A percentile compares a stretch with the other conserved stretches of the same genome.
Conservation (phyloP, 2,113 vertebrate genomes). For the Nicator chloris region DNA sequence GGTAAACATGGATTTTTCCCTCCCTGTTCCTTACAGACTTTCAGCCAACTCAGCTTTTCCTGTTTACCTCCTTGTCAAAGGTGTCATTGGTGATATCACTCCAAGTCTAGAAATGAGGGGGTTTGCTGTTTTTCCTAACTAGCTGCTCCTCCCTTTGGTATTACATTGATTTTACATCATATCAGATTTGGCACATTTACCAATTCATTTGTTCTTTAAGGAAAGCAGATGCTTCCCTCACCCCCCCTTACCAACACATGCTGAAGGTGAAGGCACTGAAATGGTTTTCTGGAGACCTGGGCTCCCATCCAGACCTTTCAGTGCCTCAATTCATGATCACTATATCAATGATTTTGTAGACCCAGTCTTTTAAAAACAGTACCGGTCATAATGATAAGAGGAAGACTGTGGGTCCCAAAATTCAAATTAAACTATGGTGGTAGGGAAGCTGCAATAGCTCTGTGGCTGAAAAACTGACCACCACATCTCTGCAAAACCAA, state of each 20-base stretch:
- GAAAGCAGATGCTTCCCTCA: not conserved
- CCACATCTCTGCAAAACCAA: not conserved
- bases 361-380: not conserved
- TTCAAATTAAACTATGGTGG: not conserved
- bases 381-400: not conserved
- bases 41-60: conserved; percentile 58
- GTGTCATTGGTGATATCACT: not conserved
- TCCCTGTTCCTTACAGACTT: conserved; percentile 31
- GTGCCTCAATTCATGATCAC: not conserved
- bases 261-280: not conserved
- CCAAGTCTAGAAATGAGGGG: conserved; percentile 30
- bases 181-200: not conserved
- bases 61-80: conserved; percentile 55
- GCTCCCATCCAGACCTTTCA: not conserved
- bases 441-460: not conserved
- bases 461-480: not conserved
- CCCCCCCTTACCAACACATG: not conserved
- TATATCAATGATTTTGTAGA: not conserved
- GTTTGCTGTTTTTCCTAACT: not conserved
- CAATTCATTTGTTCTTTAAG: not conserved
- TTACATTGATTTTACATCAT: not conserved
- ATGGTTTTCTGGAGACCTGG: not conserved
- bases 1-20: conserved; percentile 65
- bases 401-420: not conserved
- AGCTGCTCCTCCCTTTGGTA: not conserved